Percentiles rank a stretch among this genome's conserved stretches.
phyloP scores from a whole-genome alignment of 2,888 invertebrate genomes.

The Meteorus colon region DNA sequence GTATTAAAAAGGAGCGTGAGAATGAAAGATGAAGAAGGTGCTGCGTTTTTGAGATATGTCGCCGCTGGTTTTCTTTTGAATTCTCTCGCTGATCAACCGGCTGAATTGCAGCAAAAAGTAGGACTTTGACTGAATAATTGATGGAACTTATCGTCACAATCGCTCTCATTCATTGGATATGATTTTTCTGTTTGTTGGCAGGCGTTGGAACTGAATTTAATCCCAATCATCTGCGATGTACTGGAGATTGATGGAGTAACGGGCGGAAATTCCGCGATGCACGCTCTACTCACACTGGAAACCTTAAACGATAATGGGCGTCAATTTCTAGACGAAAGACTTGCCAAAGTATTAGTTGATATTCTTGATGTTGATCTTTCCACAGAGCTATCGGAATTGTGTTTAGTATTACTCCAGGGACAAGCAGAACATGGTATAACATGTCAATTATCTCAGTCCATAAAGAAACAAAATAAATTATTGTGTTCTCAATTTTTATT shows the following conservation, averaged over 20 bases:
- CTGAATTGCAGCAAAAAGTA: conserved; percentile 77
- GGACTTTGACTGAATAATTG: conserved; percentile 9
- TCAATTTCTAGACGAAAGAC: conserved; percentile 74
- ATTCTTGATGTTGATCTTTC: conserved; percentile 80
- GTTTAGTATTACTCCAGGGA: conserved; percentile 83
- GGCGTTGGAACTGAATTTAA: conserved; percentile 73
- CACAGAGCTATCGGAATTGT: conserved; percentile 84
- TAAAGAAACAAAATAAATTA: conserved; percentile 8
- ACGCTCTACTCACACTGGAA: conserved; percentile 74
- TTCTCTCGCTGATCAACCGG: conserved; percentile 83
- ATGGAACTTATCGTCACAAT: not conserved
- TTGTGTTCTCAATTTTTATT: conserved; percentile 24
- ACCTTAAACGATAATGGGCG: conserved; percentile 74
- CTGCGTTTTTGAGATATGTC: conserved; percentile 77
- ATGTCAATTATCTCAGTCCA: conserved; percentile 36
- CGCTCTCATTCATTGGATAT: not conserved
- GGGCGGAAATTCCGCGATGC: conserved; percentile 75
- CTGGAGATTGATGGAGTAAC: conserved; percentile 71
- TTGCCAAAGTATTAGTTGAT: conserved; percentile 78
- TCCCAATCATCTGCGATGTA: conserved; percentile 74
- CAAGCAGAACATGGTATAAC: conserved; percentile 84
- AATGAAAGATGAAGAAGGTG: conserved; percentile 57
- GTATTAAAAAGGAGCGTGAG: conserved; percentile 59
- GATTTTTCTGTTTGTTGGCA: conserved; percentile 55
- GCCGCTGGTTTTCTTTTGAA: conserved; percentile 86